Percentiles rank a stretch among this genome's conserved stretches.
Conservation (phyloP, 2,888 invertebrate species). For the Zhuqinia jingwanae region DNA sequence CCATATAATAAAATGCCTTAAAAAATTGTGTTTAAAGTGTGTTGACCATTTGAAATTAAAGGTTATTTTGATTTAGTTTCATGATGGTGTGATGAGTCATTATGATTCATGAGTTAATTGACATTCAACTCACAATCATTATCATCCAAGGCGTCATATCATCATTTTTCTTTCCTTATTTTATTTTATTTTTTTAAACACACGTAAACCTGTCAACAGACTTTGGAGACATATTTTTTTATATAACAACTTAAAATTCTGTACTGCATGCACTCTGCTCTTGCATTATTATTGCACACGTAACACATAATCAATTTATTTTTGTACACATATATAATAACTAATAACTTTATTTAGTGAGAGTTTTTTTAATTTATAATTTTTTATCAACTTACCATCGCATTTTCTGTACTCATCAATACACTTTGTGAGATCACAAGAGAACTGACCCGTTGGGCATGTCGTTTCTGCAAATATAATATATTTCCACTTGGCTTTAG, state of each 20-base stretch:
- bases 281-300: background rate
- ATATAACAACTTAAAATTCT: conserved; percentile 42
- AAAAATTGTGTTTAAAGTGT: too few species aligned
- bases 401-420: conserved; percentile 73
- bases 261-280: conserved; percentile 15
- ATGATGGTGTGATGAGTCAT: background rate
- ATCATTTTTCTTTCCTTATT: too few species aligned
- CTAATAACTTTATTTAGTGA: conserved; percentile 25
- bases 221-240: conserved; percentile 31
- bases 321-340: too few species aligned
- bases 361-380: background rate
- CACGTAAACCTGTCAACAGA: conserved; percentile 33
- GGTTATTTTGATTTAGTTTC: too few species aligned
- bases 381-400: conserved; percentile 70
- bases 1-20: too few species aligned
- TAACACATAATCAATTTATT: too few species aligned
- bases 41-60: too few species aligned
- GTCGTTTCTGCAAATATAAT: conserved; percentile 63
- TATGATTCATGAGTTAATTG: conserved; percentile 36
- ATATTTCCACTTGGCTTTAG: too few species aligned
- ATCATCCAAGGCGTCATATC: too few species aligned
- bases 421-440: conserved; percentile 76
- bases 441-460: conserved; percentile 73
- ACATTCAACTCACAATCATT: conserved; percentile 50
- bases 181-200: conserved; percentile 21